These are phyloP conservation scores for Drosophila niveifrons DNA, from an alignment of 2,888 invertebrate species.

Conservation along the genomic window DNA sequence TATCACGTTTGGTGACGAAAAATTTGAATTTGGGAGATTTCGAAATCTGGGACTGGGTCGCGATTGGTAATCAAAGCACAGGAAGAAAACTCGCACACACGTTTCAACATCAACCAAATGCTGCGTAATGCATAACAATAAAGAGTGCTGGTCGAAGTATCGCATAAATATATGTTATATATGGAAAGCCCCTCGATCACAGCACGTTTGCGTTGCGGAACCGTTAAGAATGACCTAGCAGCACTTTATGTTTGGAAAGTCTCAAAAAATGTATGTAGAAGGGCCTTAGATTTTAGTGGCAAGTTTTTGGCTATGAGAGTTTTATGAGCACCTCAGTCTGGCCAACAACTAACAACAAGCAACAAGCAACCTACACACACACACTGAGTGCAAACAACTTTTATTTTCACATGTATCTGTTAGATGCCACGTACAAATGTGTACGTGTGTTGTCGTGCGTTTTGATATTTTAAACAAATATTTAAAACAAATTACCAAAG, in stretches of 20 bases:
- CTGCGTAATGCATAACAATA: conserved; percentile 72
- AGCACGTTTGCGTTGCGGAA: conserved; percentile 65
- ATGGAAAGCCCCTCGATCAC: conserved; percentile 46
- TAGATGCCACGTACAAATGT: conserved; percentile 77
- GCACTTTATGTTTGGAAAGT: conserved; percentile 39
- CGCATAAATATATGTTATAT: no score
- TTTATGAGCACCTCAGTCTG: conserved; percentile 58
- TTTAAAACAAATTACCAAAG: conserved; percentile 80
- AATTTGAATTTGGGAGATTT: conserved; percentile 42
- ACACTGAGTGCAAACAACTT: conserved; percentile 59
- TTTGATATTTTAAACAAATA: conserved; percentile 80
- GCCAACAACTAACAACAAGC: conserved; percentile 3
- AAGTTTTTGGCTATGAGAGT: conserved; percentile 24
- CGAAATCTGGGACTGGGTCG: conserved; percentile 68
- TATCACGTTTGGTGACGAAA: conserved; percentile 57
- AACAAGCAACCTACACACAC: background rate
- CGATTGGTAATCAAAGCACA: conserved; percentile 69
- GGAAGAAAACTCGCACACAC: conserved; percentile 65
- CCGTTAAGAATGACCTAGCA: conserved; percentile 61
- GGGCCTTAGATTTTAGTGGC: conserved; percentile 37
- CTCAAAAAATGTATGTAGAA: conserved; percentile 8
- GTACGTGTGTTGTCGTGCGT: conserved; percentile 75
- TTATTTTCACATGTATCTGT: conserved; percentile 79
- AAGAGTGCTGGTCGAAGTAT: background rate
- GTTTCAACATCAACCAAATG: conserved; percentile 47